Conservation (phyloP, 2,797 vertebrate genomes). For the Lagorchestes hirsutus region DNA sequence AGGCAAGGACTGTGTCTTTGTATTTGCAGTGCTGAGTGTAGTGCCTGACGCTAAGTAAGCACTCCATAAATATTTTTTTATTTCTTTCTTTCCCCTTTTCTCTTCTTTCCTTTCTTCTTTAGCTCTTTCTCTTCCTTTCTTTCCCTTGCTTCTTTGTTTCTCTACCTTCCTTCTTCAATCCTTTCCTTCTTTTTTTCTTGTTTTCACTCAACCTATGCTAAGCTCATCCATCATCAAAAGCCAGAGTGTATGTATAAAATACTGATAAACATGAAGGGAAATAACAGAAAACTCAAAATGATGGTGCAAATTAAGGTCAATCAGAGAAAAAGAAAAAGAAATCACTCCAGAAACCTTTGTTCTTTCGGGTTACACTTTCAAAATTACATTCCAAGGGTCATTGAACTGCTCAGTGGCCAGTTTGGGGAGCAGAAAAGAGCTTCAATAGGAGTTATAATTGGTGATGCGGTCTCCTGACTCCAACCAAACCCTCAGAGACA, state of each 20-base stretch:
- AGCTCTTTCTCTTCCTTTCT: neutral
- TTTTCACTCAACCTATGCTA: neutral
- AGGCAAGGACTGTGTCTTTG: neutral
- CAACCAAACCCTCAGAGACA: accelerated
- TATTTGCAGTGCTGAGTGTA: too few relatives aligned
- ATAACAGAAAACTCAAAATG: neutral
- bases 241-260: neutral
- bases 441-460: slow-evolving; percentile 54
- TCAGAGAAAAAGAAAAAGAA: neutral
- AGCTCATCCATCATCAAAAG: neutral
- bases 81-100: neutral
- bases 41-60: neutral
- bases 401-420: slow-evolving; percentile 60
- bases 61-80: neutral
- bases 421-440: slow-evolving; percentile 63
- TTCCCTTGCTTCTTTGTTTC: too few relatives aligned
- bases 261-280: neutral
- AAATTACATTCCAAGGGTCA: slow-evolving; percentile 63
- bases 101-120: neutral
- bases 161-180: neutral
- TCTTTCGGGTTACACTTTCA: slow-evolving; percentile 70
- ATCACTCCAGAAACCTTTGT: slow-evolving; percentile 44
- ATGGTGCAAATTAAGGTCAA: slow-evolving; percentile 40
- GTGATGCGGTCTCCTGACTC: neutral
- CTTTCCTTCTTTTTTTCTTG: neutral